These are phyloP conservation scores for Puffinus mauretanicus DNA, from an alignment of 2,113 vertebrate species.

Conservation along the genomic window DNA sequence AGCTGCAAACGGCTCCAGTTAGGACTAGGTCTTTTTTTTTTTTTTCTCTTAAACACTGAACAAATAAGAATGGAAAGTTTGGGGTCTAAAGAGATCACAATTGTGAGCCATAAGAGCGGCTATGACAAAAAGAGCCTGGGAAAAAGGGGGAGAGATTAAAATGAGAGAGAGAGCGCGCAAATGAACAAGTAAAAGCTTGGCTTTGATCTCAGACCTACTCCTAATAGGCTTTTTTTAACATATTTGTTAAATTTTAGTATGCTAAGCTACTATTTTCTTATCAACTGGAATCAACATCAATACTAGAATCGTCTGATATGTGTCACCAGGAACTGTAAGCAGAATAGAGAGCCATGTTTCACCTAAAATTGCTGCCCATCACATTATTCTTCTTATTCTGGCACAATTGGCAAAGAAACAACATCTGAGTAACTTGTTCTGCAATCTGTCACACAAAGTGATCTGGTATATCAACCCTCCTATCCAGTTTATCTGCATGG, in stretches of 20 bases:
- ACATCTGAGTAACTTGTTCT: background rate
- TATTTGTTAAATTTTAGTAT: background rate
- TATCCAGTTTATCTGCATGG: background rate
- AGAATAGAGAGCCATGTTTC: background rate
- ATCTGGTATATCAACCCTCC: background rate
- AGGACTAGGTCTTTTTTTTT: background rate
- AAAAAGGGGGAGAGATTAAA: background rate
- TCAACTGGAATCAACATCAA: background rate
- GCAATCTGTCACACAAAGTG: background rate
- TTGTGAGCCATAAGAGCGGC: background rate
- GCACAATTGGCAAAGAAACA: background rate
- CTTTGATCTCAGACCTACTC: background rate
- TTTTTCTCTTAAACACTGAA: background rate
- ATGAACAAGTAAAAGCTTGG: background rate
- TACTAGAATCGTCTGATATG: background rate
- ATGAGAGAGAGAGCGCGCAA: background rate
- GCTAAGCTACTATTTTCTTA: background rate
- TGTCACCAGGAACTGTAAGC: background rate
- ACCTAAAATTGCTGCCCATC: background rate
- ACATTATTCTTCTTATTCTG: background rate
- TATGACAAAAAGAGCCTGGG: background rate
- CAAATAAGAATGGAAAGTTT: background rate
- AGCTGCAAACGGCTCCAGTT: background rate
- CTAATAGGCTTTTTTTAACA: accelerated
- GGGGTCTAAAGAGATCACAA: background rate